Base-by-base conservation (phyloP, 1,140 invertebrate species). In the Penaeus indicus region DNA sequence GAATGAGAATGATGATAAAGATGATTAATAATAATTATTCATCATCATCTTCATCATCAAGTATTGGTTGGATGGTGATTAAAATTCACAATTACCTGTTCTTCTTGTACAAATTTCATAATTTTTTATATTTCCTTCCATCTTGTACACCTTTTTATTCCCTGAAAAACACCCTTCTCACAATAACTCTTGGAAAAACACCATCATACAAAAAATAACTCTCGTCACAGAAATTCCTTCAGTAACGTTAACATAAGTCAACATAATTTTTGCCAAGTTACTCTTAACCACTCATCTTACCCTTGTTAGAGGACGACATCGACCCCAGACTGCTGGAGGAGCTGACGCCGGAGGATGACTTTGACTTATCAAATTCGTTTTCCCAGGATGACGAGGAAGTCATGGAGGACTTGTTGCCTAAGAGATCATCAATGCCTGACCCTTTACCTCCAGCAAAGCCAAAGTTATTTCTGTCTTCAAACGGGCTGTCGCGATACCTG, bases 401-500 rank as follows among this genome's bases (percentile, higher is more conserved):
- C 72, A 75, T 11, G 21, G 85, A 86, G 7, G 67, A 27, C 32
- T 88, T 90, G 42, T 86, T 90, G 79, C 72, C 78, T 27, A 91
- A 86, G 13, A 91, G 82, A 61, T 91, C 90, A 82, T 91, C 90
- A 75, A 91, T 91, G 19, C 90, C 90, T 5, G 90, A 88, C 13
- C 88, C 85, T 25, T 86, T 86, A 2, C 90, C 86, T 25, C 86
- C 61, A 64, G 67, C 67, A 86, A 83, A 86, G 13, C 90, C 90
- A 78, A 69, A 85, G 67, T 78, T 88, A 79, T 75, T 61, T 80
- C 85, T 84, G 21, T 89, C 84, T 75, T 89, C 88, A 63, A 91
- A 91, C 8, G 88, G 90, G 67, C 90, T 91, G 60, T 91, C 90
- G 21, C 83, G 85, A 62, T 91, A 91, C 78, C 88, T 91, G 72